A percentile compares a stretch with the other conserved stretches of the same genome.
phyloP scores from a whole-genome alignment of 2,797 vertebrate genomes.

The Diplodus sargus region DNA sequence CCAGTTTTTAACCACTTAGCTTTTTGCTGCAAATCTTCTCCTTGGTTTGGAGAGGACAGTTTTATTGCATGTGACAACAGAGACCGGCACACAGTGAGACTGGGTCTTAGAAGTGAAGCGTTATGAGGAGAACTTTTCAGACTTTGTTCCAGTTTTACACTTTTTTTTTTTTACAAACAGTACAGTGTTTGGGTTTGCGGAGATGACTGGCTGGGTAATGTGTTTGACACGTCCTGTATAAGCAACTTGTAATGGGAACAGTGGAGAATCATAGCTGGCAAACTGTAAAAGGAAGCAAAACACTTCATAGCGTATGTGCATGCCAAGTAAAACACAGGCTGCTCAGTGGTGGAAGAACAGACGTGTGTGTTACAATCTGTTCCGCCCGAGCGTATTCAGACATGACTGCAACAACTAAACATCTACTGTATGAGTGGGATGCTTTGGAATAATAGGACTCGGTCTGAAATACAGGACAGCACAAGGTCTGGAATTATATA shows the following conservation, averaged over 20 bases:
- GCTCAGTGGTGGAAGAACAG: conserved; percentile 20
- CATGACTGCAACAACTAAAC: conserved; percentile 23
- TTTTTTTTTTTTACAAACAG: conserved; percentile 16
- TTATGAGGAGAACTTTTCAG: conserved; percentile 15
- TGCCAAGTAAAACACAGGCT: conserved; percentile 61
- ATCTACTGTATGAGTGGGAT: conserved; percentile 1
- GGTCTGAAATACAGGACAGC: conserved; percentile 9
- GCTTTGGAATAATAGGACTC: conserved; percentile 14
- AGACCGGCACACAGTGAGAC: conserved; percentile 17
- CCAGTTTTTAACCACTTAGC: conserved; percentile 3
- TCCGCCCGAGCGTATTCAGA: conserved; percentile 26
- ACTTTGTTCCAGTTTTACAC: conserved; percentile 11
- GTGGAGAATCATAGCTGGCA: conserved; percentile 54
- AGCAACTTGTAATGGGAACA: conserved; percentile 42
- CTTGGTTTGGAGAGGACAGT: conserved; percentile 11
- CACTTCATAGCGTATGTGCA: conserved; percentile 33
- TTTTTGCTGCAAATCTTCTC: conserved; percentile 17
- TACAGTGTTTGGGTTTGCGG: conserved; percentile 25
- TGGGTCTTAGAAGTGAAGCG: conserved; percentile 9
- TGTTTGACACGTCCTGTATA: conserved; percentile 53
- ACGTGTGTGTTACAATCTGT: conserved; percentile 28
- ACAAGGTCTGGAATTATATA: conserved; percentile 32
- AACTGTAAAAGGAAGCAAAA: conserved; percentile 66
- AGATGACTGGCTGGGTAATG: conserved; percentile 17
- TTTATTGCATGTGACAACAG: background rate